Evolutionary conservation across 2,113 vertebrate species (phyloP).

Genomic region (human): DNA sequence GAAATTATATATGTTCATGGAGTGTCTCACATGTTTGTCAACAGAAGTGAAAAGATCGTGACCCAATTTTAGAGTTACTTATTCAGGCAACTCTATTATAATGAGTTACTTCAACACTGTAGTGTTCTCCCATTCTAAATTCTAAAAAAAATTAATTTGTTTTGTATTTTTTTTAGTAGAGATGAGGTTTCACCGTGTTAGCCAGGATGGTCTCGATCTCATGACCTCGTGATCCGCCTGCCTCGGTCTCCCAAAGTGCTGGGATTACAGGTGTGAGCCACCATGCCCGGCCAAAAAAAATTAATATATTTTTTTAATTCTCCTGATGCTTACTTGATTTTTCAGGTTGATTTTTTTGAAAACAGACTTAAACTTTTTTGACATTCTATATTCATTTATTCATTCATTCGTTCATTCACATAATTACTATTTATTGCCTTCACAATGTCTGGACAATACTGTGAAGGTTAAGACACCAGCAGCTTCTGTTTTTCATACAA

Average conservation of each 20-base stretch:
- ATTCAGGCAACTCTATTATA: neutral
- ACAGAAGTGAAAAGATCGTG: neutral
- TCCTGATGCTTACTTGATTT: neutral
- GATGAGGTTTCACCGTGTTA: too few relatives aligned
- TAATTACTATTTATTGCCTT: neutral
- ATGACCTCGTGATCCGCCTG: too few relatives aligned
- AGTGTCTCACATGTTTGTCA: neutral
- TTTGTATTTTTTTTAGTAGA: too few relatives aligned
- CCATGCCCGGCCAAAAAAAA: too few relatives aligned
- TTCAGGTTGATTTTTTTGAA: neutral
- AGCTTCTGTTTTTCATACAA: neutral
- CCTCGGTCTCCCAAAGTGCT: too few relatives aligned
- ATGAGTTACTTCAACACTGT: neutral
- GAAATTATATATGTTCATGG: neutral
- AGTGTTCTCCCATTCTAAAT: neutral
- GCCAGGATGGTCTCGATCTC: too few relatives aligned
- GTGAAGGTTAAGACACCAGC: neutral
- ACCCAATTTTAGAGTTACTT: neutral
- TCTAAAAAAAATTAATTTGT: neutral
- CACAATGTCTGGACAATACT: neutral
- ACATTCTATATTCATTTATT: neutral
- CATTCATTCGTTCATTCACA: neutral
- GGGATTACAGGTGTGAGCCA: too few relatives aligned
- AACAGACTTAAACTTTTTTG: neutral
- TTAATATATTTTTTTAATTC: neutral